Evolutionary conservation across 2,888 invertebrate genomes (phyloP), one percentile per base, ranked within the genome.

Genomic region (Adelognathus sp.): DNA sequence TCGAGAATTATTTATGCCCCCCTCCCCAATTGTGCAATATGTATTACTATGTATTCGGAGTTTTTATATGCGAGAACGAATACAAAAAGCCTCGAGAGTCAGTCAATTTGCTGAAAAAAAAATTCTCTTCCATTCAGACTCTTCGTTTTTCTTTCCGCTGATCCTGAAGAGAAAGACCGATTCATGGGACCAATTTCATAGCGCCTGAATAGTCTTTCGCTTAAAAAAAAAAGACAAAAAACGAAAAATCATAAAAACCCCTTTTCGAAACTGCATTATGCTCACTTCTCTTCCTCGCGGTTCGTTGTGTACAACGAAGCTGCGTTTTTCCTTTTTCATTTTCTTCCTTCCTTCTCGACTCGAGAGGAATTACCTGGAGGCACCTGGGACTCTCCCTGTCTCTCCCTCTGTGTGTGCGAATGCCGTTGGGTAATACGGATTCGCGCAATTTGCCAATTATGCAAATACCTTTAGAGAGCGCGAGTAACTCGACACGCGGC

Each of bases 381-480:
- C 77, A 81, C 81, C 79, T 77, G 80, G 82, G 81, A 80, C 72
- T 69, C 58, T 81, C n/a, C n/a, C n/a, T n/a, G n/a, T n/a, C n/a
- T n/a, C n/a, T n/a, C n/a, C n/a, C n/a, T n/a, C n/a, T n/a, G n/a
- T n/a, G n/a, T n/a, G n/a, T n/a, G 81, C 85, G 86, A 74, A 76
- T 81, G 70, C 75, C 78, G 67, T 69, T 64, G 75, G 81, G 81
- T 75, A 82, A 82, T 79, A 81, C 60, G 72, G 87, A 88, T 87
- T 88, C 87, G 86, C 85, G 82, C 88, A 85, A 85, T 87, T 85
- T 84, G 82, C 86, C 87, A 80, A 87, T 87, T 87, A 88, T 87
- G 88, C 85, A 87, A 88, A 88, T 88, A 87, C 83, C 84, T 84
- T 83, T 83, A 83, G 84, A 81, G 85, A 85, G n/a, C n/a, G n/a